These are phyloP conservation scores for Rhopalosiphum nymphaeae DNA, from an alignment of 2,888 invertebrate genomes.

Conservation along the genomic window DNA sequence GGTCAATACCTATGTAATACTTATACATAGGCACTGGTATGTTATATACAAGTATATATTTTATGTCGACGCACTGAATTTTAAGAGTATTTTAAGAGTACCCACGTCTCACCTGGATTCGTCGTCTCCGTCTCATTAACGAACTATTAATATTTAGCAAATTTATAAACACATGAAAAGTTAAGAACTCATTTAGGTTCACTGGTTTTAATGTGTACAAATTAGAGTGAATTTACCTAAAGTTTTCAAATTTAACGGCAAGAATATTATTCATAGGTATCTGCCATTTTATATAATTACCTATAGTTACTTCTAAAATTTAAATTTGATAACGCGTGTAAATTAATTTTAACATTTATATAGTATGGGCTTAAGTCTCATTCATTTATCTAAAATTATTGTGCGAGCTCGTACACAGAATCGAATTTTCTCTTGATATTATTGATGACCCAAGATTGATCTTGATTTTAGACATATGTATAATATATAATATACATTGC, in stretches of 20 bases:
- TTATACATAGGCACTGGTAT: background rate
- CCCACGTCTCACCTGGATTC: background rate
- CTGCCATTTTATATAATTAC: too few relatives aligned
- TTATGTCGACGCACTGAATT: background rate
- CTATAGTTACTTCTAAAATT: too few relatives aligned
- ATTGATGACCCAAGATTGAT: too few relatives aligned
- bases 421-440: too few relatives aligned
- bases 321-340: too few relatives aligned
- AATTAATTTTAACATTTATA: background rate
- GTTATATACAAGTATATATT: background rate
- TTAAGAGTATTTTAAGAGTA: background rate
- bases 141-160: background rate
- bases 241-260: background rate
- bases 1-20: background rate
- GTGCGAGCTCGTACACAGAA: background rate
- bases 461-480: too few relatives aligned
- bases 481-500: too few relatives aligned
- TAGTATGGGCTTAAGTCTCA: background rate
- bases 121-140: background rate
- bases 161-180: background rate
- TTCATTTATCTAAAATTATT: background rate
- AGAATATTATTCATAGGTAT: background rate
- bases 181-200: background rate
- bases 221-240: background rate
- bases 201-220: background rate